phyloP scores from a whole-genome alignment of 1,140 invertebrate species.

The Cotesia typhae region DNA sequence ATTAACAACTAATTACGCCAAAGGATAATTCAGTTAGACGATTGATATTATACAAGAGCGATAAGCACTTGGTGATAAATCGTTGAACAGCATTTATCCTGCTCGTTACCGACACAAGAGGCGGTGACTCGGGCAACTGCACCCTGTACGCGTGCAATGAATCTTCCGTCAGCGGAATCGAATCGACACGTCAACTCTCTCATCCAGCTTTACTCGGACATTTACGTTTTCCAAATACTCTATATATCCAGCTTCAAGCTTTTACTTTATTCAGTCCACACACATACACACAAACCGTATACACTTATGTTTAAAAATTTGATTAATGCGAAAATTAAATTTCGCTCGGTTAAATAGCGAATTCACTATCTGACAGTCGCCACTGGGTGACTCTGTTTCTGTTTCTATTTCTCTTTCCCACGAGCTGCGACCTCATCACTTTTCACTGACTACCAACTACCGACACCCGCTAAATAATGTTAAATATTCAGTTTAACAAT shows the following conservation, averaged over 20 bases:
- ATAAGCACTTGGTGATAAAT: constrained; percentile 32
- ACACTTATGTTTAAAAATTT: constrained; percentile 31
- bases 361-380: constrained; percentile 4
- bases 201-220: background rate
- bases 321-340: constrained; percentile 33
- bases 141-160: constrained; percentile 27
- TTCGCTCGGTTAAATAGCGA: constrained; percentile 4
- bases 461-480: too few relatives aligned
- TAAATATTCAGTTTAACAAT: too few relatives aligned
- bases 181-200: constrained; percentile 29
- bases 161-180: constrained; percentile 31
- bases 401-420: background rate
- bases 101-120: constrained; percentile 31
- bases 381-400: background rate
- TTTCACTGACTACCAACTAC: too few relatives aligned
- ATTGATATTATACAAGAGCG: background rate
- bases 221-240: background rate
- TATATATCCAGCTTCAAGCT: background rate
- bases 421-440: too few relatives aligned
- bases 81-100: constrained; percentile 28
- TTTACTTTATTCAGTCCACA: background rate
- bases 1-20: too few relatives aligned
- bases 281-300: background rate
- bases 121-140: constrained; percentile 21
- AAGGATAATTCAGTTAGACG: background rate